These are phyloP conservation scores for Cyprinus carpio DNA, from an alignment of 2,113 vertebrate species.

Conservation along the genomic window DNA sequence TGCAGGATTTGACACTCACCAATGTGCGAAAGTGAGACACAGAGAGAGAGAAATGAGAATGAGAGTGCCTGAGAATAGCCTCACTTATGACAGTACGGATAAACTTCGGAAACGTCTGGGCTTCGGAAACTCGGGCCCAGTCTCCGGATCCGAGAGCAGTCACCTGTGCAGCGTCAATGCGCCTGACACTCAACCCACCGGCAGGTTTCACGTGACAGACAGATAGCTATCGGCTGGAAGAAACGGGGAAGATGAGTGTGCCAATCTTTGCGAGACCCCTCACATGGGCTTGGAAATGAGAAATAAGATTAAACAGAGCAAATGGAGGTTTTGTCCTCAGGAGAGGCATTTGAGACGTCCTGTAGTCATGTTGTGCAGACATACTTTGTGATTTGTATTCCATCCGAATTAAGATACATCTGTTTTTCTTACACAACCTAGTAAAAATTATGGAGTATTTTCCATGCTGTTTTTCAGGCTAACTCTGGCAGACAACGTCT, in stretches of 20 bases:
- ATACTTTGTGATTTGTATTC: background rate
- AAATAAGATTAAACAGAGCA: background rate
- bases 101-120: background rate
- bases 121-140: background rate
- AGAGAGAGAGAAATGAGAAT: background rate
- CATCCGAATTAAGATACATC: background rate
- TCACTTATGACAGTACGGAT: background rate
- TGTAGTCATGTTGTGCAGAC: background rate
- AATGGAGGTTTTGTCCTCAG: background rate
- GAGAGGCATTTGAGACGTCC: background rate
- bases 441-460: background rate
- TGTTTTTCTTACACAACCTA: background rate
- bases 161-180: constrained; percentile 16
- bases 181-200: background rate
- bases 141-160: constrained; percentile 29
- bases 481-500: too few species aligned
- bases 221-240: constrained; percentile 1
- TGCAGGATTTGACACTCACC: background rate
- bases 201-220: background rate
- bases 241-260: constrained; percentile 1
- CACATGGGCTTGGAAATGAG: background rate
- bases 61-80: constrained; percentile 15
- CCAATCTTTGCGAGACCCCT: background rate
- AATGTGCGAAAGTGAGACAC: background rate
- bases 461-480: background rate